Evolutionary conservation across 1,140 invertebrate genomes (phyloP).

Genomic region (Diabrotica virgifera): DNA sequence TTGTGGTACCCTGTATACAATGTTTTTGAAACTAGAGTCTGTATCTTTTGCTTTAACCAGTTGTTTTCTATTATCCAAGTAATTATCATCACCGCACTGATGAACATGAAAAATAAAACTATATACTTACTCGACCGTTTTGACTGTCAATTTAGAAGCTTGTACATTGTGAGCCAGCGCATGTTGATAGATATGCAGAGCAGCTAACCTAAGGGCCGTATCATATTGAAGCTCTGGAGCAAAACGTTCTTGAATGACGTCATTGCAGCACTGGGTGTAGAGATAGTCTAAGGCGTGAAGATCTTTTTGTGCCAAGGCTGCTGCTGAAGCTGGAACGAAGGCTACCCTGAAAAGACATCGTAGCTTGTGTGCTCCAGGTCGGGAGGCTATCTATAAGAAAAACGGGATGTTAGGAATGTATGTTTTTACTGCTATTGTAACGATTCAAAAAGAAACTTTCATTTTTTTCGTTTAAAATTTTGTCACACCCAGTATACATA

Average conservation of each 20-base stretch:
- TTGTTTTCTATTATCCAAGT: too few relatives aligned
- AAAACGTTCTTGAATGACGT: slow-evolving; percentile 87
- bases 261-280: slow-evolving; percentile 88
- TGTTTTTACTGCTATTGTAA: too few relatives aligned
- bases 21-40: too few relatives aligned
- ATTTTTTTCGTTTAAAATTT: too few relatives aligned
- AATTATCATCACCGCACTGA: too few relatives aligned
- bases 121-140: slow-evolving; percentile 79
- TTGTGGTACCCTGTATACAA: too few relatives aligned
- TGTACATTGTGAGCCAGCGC: slow-evolving; percentile 73
- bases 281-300: slow-evolving; percentile 85
- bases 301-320: slow-evolving; percentile 77
- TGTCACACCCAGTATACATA: too few relatives aligned
- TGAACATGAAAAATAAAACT: too few relatives aligned
- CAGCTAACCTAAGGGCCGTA: slow-evolving; percentile 77
- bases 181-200: slow-evolving; percentile 88
- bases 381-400: slow-evolving; percentile 73
- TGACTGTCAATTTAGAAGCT: slow-evolving; percentile 75
- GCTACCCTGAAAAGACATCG: slow-evolving; percentile 84
- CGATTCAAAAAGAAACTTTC: too few relatives aligned
- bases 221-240: slow-evolving; percentile 87
- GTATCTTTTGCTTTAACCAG: too few relatives aligned
- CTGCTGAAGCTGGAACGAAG: slow-evolving; percentile 82
- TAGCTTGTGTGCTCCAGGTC: slow-evolving; percentile 83
- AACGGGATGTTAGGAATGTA: too few relatives aligned